phyloP scores from a whole-genome alignment of 2,888 invertebrate species.

The Uropetala carovei region DNA sequence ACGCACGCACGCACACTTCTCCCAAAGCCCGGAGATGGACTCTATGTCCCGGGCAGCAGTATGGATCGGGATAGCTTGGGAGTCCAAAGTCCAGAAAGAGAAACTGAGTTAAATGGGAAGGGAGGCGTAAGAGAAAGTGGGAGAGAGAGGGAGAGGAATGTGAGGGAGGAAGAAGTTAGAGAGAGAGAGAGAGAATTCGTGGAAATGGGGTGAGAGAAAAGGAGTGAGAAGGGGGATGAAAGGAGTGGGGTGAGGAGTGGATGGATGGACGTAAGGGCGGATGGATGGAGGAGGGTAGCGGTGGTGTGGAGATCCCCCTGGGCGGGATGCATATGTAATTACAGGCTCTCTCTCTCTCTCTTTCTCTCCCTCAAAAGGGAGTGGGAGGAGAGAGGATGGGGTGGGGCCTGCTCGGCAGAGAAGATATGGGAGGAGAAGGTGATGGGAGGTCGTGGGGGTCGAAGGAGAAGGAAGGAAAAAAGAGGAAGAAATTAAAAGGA shows the following conservation, averaged over 20 bases:
- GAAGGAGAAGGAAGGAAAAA: slow-evolving; percentile 32
- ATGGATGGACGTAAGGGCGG: not conserved
- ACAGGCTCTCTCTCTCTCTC: slow-evolving; percentile 36
- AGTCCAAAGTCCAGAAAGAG: not conserved
- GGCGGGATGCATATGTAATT: slow-evolving; percentile 64
- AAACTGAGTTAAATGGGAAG: not conserved
- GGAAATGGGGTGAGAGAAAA: not conserved
- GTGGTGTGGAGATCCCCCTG: slow-evolving; percentile 48
- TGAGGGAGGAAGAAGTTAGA: not conserved
- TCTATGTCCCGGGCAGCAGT: slow-evolving; percentile 29
- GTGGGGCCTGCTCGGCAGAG: not conserved
- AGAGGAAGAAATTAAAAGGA: slow-evolving; percentile 42
- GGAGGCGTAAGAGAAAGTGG: not conserved
- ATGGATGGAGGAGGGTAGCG: slow-evolving; percentile 9
- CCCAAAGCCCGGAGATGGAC: not conserved
- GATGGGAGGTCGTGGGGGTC: not conserved
- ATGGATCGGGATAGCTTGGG: slow-evolving; percentile 33
- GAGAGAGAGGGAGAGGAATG: not conserved
- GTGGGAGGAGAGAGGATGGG: not conserved
- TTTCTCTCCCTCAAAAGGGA: not conserved
- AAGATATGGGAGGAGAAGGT: not conserved
- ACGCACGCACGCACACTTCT: not conserved
- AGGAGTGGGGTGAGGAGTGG: not conserved
- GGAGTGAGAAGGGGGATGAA: not conserved
- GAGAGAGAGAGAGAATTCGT: not conserved